Evolutionary conservation across 1,140 invertebrate genomes (phyloP).

Genomic region (Calycopis cecrops): DNA sequence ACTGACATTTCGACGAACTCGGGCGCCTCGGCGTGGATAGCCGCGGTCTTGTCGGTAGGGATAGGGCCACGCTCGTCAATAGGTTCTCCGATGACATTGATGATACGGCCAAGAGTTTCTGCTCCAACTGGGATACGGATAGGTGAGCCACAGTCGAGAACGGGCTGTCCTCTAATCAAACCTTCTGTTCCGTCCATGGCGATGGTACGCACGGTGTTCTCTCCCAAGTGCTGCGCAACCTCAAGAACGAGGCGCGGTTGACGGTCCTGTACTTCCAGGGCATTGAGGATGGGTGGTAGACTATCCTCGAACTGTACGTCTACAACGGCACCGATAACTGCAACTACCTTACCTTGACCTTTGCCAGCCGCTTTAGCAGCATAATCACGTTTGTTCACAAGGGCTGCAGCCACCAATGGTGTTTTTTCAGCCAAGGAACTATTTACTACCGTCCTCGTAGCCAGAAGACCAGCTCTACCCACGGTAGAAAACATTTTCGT

Average conservation of each 20-base stretch:
- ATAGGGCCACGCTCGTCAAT: constrained; percentile 99
- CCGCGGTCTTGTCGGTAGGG: constrained; percentile 88
- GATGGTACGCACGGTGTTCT: constrained; percentile 89
- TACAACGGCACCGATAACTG: constrained; percentile 99
- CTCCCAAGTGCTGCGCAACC: constrained; percentile 92
- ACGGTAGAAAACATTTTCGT: constrained; percentile 71
- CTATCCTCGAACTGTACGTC: constrained; percentile 99
- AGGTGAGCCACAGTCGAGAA: constrained; percentile 84
- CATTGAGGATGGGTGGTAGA: constrained; percentile 98
- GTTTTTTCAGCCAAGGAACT: constrained; percentile 57
- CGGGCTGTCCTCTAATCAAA: constrained; percentile 84
- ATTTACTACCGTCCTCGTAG: constrained; percentile 62
- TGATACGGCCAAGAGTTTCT: constrained; percentile 87
- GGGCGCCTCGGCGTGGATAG: constrained; percentile 97
- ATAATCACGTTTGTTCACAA: constrained; percentile 66
- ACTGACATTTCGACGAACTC: constrained; percentile 99
- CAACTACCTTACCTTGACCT: constrained; percentile 86
- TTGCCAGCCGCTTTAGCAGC: constrained; percentile 60
- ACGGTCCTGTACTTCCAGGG: constrained; percentile 88
- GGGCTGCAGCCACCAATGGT: constrained; percentile 49
- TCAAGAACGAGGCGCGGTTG: constrained; percentile 85
- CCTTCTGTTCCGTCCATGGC: constrained; percentile 94
- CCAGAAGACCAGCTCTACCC: constrained; percentile 65
- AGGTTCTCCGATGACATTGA: constrained; percentile 94
- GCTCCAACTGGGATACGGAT: constrained; percentile 90